These are phyloP conservation scores for Biston stratarius DNA, from an alignment of 2,888 invertebrate species.

Conservation along the genomic window DNA sequence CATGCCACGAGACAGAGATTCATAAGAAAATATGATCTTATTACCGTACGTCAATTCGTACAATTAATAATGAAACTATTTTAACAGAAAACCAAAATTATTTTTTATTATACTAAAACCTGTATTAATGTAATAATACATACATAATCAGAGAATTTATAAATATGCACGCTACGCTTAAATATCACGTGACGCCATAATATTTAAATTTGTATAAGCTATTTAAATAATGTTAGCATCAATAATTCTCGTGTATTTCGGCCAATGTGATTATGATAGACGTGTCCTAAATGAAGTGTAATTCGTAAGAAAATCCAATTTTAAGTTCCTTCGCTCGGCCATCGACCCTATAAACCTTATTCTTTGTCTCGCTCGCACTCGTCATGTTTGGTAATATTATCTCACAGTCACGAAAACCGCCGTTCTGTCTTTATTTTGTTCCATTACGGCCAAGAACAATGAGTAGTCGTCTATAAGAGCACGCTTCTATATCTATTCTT, in stretches of 20 bases:
- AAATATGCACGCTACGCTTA: constrained; percentile 29
- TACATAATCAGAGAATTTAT: constrained; percentile 2
- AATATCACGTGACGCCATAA: not conserved
- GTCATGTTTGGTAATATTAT: constrained; percentile 63
- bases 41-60: too few relatives aligned
- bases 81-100: too few relatives aligned
- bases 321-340: constrained; percentile 82
- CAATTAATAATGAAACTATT: too few relatives aligned
- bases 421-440: constrained; percentile 85
- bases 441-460: constrained; percentile 85
- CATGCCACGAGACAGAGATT: too few relatives aligned
- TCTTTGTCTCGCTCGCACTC: constrained; percentile 68
- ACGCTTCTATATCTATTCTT: constrained; percentile 73
- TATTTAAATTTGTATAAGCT: not conserved
- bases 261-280: constrained; percentile 61
- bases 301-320: constrained; percentile 80
- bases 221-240: constrained; percentile 43
- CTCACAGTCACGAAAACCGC: constrained; percentile 85
- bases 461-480: constrained; percentile 76
- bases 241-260: constrained; percentile 46
- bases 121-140: too few relatives aligned
- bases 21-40: too few relatives aligned
- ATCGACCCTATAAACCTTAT: constrained; percentile 83
- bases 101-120: too few relatives aligned
- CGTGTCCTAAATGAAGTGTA: constrained; percentile 73